Evolutionary conservation across 2,113 vertebrate species (phyloP).

Genomic region (Motacilla tschutschensis): DNA sequence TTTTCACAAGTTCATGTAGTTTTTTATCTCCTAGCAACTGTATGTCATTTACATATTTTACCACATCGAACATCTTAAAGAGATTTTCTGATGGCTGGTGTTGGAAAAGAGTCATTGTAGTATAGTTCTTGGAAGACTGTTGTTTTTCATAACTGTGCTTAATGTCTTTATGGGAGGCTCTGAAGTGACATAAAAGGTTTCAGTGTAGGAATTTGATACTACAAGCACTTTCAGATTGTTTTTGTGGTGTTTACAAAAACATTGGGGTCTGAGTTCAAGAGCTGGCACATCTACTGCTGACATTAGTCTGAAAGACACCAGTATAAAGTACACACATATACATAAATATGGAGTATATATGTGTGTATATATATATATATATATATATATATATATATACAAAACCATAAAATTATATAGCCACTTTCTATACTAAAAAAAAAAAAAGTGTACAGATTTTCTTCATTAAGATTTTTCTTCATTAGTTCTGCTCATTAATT

Average conservation of each 20-base stretch:
- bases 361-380: not conserved
- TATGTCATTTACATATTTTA: constrained; percentile 48
- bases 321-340: not conserved
- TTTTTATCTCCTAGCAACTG: constrained; percentile 45
- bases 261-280: not conserved
- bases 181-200: not conserved
- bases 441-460: not conserved
- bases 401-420: no score
- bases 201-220: not conserved
- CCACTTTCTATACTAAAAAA: not conserved
- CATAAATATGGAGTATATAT: not conserved
- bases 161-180: constrained; percentile 17
- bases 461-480: not conserved
- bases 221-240: not conserved
- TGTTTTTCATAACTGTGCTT: not conserved
- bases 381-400: no score
- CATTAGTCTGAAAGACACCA: not conserved
- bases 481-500: not conserved
- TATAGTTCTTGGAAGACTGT: constrained; percentile 28
- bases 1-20: constrained; percentile 35
- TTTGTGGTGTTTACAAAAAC: constrained; percentile 5
- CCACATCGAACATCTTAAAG: not conserved
- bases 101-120: constrained; percentile 4
- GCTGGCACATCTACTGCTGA: not conserved
- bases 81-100: constrained; percentile 28